Evolutionary conservation across 2,113 vertebrate species (phyloP).

Genomic region (Cervus canadensis): DNA sequence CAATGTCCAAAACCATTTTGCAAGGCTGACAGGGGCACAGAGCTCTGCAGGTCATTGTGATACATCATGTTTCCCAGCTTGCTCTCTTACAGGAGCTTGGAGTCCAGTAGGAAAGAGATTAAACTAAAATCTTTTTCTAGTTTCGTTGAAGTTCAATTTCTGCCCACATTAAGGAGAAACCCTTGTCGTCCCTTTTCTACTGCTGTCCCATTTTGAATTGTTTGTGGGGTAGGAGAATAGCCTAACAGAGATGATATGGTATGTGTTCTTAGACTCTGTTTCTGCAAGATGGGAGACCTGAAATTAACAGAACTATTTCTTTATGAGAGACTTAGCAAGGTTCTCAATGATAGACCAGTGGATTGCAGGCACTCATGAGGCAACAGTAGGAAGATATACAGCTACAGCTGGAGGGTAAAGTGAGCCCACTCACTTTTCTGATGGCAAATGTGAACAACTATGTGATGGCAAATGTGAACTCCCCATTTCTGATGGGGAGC

Average conservation of each 20-base stretch:
- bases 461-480: background rate
- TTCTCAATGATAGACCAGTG: fast-evolving
- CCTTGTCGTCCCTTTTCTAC: background rate
- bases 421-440: background rate
- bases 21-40: background rate
- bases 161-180: background rate
- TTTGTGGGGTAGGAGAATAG: background rate
- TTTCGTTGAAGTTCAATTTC: background rate
- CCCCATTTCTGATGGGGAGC: background rate
- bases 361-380: background rate
- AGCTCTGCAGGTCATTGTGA: background rate
- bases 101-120: background rate
- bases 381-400: background rate
- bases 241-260: background rate
- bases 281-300: background rate
- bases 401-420: fast-evolving
- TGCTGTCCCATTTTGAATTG: background rate
- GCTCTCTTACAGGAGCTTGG: background rate
- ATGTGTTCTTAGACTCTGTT: background rate
- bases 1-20: background rate
- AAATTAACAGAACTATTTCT: background rate
- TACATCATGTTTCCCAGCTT: background rate
- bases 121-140: background rate
- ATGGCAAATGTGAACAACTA: background rate
- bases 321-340: background rate